phyloP scores from a whole-genome alignment of 2,113 vertebrate genomes.

The Trematomus loennbergii region DNA sequence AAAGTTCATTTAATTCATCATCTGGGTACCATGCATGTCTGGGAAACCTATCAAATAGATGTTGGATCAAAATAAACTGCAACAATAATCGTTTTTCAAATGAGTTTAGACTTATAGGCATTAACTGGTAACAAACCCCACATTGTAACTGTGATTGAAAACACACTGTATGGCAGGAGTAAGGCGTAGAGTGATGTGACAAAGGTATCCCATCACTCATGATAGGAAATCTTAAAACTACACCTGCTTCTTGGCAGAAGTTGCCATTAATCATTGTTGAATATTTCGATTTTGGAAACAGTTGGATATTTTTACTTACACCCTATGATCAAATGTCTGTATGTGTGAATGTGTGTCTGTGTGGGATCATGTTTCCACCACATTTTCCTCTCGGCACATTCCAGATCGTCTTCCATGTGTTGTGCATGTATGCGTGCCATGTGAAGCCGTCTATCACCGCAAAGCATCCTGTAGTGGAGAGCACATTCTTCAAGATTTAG shows the following conservation, averaged over 20 bases:
- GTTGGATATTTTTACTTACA: background rate
- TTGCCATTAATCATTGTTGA: background rate
- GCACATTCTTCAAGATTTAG: background rate
- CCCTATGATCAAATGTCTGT: background rate
- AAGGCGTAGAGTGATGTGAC: background rate
- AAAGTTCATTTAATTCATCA: no score
- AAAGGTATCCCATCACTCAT: background rate
- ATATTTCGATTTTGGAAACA: background rate
- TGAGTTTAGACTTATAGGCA: no score
- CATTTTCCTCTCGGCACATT: constrained; percentile 41
- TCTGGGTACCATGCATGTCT: no score
- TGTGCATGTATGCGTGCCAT: background rate
- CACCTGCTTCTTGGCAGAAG: background rate
- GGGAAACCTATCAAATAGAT: no score
- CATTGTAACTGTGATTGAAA: background rate
- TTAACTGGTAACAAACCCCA: background rate
- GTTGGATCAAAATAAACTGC: no score
- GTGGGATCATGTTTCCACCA: constrained; percentile 28
- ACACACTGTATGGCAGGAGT: background rate
- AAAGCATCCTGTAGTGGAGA: background rate
- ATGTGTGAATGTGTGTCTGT: background rate
- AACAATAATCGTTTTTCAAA: no score
- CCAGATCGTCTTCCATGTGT: constrained; percentile 28
- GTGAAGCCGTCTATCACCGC: background rate
- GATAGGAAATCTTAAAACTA: background rate